phyloP scores from a whole-genome alignment of 1,140 invertebrate genomes.

The Phortica variegata region DNA sequence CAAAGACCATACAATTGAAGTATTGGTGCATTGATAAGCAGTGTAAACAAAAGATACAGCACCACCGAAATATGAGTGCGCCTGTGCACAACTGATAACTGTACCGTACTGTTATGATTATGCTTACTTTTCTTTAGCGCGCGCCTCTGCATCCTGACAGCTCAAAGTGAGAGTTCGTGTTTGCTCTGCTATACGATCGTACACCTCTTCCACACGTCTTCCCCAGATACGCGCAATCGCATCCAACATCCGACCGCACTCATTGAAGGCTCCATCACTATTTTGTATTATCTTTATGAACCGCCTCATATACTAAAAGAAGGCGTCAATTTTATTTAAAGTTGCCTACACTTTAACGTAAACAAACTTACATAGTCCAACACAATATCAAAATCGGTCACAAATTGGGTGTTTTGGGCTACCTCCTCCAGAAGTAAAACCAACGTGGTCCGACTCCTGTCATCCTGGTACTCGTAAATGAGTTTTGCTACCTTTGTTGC shows the following conservation, averaged over 20 bases:
- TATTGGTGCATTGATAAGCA: too few species aligned
- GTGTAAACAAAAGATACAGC: too few species aligned
- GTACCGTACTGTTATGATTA: neutral
- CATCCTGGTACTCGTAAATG: slow-evolving; percentile 31
- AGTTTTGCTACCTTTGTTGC: slow-evolving; percentile 39
- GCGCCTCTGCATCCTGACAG: neutral
- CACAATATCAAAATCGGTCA: slow-evolving; percentile 36
- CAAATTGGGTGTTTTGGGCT: slow-evolving; percentile 40
- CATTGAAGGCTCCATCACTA: slow-evolving; percentile 5
- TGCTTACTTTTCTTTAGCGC: neutral
- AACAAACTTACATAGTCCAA: slow-evolving; percentile 33
- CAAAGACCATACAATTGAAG: too few species aligned
- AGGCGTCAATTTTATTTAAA: neutral
- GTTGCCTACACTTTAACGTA: neutral
- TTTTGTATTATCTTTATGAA: neutral
- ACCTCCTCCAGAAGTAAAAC: slow-evolving; percentile 37
- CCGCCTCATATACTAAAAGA: slow-evolving; percentile 19
- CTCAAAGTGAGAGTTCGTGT: slow-evolving; percentile 15
- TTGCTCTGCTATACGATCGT: slow-evolving; percentile 29
- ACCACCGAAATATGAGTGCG: too few species aligned
- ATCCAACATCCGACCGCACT: slow-evolving; percentile 26
- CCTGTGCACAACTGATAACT: too few species aligned
- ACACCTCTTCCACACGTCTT: slow-evolving; percentile 37
- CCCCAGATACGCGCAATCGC: slow-evolving; percentile 23
- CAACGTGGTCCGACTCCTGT: slow-evolving; percentile 19